phyloP scores from a whole-genome alignment of 2,888 invertebrate genomes.

The Gerosis bhagava region DNA sequence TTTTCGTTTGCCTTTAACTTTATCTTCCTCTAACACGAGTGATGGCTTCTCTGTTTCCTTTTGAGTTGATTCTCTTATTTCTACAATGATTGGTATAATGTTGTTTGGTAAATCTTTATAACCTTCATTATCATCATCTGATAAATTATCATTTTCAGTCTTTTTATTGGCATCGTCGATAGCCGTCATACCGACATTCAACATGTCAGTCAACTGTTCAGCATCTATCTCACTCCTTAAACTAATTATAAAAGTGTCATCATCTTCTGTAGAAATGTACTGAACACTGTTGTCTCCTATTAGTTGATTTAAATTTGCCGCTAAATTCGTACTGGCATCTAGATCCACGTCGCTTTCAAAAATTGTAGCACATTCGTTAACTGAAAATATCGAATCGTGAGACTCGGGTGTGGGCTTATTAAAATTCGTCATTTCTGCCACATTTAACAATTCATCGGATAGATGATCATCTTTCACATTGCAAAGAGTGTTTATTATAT shows the following conservation, averaged over 20 bases:
- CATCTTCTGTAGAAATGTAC: slow-evolving; percentile 73
- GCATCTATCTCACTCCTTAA: slow-evolving; percentile 73
- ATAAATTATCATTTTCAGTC: neutral
- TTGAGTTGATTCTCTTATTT: slow-evolving; percentile 35
- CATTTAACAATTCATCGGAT: slow-evolving; percentile 60
- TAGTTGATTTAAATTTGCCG: slow-evolving; percentile 71
- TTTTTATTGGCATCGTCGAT: slow-evolving; percentile 32
- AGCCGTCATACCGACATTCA: slow-evolving; percentile 63
- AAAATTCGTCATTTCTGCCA: slow-evolving; percentile 43
- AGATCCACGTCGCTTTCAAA: slow-evolving; percentile 75
- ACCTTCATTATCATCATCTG: neutral
- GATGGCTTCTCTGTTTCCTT: slow-evolving; percentile 18
- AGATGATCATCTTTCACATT: slow-evolving; percentile 55
- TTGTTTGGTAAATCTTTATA: slow-evolving; percentile 28
- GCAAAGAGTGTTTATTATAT: slow-evolving; percentile 63
- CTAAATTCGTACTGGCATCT: slow-evolving; percentile 69
- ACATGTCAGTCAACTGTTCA: slow-evolving; percentile 67
- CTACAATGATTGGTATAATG: slow-evolving; percentile 42
- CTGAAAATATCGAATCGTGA: slow-evolving; percentile 45
- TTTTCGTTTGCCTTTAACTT: slow-evolving; percentile 30
- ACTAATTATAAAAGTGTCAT: slow-evolving; percentile 75
- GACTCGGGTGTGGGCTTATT: slow-evolving; percentile 43
- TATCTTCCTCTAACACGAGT: slow-evolving; percentile 19
- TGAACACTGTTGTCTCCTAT: slow-evolving; percentile 74
- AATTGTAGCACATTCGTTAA: slow-evolving; percentile 71